Percentiles rank a stretch among this genome's conserved stretches.
phyloP scores from a whole-genome alignment of 2,888 invertebrate genomes.

The Thymelicus sylvestris region DNA sequence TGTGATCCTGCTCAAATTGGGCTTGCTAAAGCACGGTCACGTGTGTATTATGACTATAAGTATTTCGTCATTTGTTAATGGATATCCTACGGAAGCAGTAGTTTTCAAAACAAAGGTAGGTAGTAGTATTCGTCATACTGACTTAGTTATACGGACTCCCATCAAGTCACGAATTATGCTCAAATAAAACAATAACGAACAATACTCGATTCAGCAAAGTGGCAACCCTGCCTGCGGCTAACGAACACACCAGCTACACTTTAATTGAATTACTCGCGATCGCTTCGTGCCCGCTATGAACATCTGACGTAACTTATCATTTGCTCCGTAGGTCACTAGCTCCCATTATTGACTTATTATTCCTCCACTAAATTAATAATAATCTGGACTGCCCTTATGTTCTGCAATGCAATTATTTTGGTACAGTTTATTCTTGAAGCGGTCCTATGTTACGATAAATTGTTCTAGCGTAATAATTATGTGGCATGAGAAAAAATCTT shows the following conservation, averaged over 20 bases:
- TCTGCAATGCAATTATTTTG: conserved; percentile 22
- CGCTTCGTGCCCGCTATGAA: conserved; percentile 48
- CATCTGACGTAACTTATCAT: conserved; percentile 48
- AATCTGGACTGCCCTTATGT: conserved; percentile 17
- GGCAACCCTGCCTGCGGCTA: conserved; percentile 45
- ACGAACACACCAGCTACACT: conserved; percentile 59
- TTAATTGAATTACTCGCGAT: conserved; percentile 62
- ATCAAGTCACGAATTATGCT: neutral
- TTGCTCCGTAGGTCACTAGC: conserved; percentile 31
- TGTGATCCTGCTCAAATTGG: no score
- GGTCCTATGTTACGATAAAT: neutral
- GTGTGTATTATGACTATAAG: no score
- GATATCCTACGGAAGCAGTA: no score
- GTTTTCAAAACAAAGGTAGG: no score
- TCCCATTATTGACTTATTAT: conserved; percentile 30
- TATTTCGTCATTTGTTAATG: no score
- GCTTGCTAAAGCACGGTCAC: no score
- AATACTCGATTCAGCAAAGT: neutral
- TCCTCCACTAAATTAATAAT: conserved; percentile 21
- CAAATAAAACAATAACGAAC: neutral
- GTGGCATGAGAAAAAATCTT: conserved; percentile 64
- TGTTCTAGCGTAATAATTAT: conserved; percentile 1
- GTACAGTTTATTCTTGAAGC: conserved; percentile 6
- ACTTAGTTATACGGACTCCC: no score
- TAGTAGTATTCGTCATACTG: no score